phyloP scores from a whole-genome alignment of 2,888 invertebrate genomes.

The Acholoe squamosa region DNA sequence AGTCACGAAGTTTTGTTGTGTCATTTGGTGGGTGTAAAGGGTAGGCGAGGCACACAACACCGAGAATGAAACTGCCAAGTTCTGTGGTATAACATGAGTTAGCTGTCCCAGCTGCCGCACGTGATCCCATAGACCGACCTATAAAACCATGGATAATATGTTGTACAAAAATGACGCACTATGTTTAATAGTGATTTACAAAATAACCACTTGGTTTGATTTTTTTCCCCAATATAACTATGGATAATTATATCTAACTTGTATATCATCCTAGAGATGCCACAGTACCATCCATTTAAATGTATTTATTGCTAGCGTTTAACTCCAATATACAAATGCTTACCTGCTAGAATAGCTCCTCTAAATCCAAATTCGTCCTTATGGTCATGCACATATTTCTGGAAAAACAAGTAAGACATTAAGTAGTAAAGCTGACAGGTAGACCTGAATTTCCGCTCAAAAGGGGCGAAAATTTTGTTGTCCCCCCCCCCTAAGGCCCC shows the following conservation, averaged over 20 bases:
- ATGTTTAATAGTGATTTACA: not conserved
- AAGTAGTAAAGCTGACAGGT: too few species aligned
- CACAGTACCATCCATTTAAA: not conserved
- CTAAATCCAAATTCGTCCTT: not conserved
- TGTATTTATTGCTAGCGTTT: not conserved
- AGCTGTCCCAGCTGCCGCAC: conserved; percentile 70
- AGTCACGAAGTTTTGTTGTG: conserved; percentile 66
- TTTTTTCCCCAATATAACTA: not conserved
- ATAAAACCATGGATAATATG: not conserved
- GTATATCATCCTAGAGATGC: not conserved
- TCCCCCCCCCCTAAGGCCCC: too few species aligned
- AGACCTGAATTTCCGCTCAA: too few species aligned
- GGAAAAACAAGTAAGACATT: too few species aligned
- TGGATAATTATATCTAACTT: not conserved
- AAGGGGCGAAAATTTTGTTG: too few species aligned
- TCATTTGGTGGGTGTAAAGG: conserved; percentile 71
- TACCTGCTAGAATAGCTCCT: not conserved
- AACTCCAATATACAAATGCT: not conserved
- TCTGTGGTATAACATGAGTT: conserved; percentile 57
- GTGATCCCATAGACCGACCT: conserved; percentile 73
- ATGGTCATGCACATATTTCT: conserved; percentile 14
- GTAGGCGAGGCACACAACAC: conserved; percentile 71
- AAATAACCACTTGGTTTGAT: too few species aligned
- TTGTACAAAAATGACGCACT: not conserved
- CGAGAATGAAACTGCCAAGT: conserved; percentile 65